These are phyloP conservation scores for Pristionchus pacificus DNA, from an alignment of 1,140 invertebrate genomes.

Conservation along the genomic window DNA sequence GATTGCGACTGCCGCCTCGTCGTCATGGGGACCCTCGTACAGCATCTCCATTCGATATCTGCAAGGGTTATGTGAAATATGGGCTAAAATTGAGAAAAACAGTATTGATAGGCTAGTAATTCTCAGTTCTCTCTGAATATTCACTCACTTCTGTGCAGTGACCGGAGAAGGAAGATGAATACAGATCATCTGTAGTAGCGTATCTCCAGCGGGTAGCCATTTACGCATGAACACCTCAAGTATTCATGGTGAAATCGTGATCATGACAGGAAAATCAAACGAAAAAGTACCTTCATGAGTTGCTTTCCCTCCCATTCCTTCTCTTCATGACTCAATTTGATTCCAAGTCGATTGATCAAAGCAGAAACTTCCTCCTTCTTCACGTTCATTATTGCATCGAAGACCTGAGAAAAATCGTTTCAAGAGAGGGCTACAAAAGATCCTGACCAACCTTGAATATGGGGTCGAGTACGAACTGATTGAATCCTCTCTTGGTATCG, in stretches of 20 bases:
- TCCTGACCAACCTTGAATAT: slow-evolving; percentile 76
- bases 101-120: too few species aligned
- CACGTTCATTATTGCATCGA: too few species aligned
- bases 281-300: slow-evolving; percentile 67
- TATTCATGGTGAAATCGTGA: too few species aligned
- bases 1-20: slow-evolving; percentile 77
- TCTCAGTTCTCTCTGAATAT: too few species aligned
- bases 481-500: slow-evolving; percentile 87
- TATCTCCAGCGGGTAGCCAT: too few species aligned
- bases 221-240: slow-evolving; percentile 88
- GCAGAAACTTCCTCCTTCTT: too few species aligned
- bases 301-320: slow-evolving; percentile 76
- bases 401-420: slow-evolving; percentile 64
- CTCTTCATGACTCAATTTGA: slow-evolving; percentile 86
- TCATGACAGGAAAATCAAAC: too few species aligned
- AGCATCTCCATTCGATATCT: slow-evolving; percentile 95
- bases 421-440: background rate
- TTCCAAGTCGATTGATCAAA: slow-evolving; percentile 85
- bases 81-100: too few species aligned
- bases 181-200: too few species aligned
- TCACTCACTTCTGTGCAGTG: too few species aligned
- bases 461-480: slow-evolving; percentile 94
- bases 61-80: too few species aligned
- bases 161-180: too few species aligned
- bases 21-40: slow-evolving; percentile 94